Conservation (phyloP, 2,113 vertebrate species). For the Pangasianodon gigas region DNA sequence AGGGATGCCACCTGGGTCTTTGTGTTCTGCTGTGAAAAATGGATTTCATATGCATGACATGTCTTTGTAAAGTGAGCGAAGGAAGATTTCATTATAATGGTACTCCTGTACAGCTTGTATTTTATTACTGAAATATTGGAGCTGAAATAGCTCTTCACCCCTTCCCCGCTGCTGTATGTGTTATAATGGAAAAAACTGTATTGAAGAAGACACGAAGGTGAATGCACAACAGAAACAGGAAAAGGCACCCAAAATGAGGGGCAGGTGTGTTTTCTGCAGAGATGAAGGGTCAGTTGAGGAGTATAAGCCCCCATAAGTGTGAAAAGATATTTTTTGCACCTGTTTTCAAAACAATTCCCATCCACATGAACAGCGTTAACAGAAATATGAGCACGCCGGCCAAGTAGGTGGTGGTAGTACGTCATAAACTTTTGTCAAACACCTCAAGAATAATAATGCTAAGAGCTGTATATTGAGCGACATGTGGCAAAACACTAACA, state of each 20-base stretch:
- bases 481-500: too few species aligned
- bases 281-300: too few species aligned
- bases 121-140: constrained; percentile 38
- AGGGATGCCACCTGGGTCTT: constrained; percentile 18
- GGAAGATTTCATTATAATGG: not conserved
- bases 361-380: not conserved
- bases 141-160: constrained; percentile 23
- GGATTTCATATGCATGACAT: constrained; percentile 26
- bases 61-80: constrained; percentile 15
- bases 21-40: constrained; percentile 17
- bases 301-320: not conserved
- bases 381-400: not conserved
- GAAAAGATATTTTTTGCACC: too few species aligned
- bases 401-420: not conserved
- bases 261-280: not conserved
- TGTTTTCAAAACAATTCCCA: not conserved
- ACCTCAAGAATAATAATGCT: not conserved
- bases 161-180: not conserved
- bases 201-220: constrained; percentile 22
- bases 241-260: not conserved
- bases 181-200: not conserved
- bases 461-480: not conserved
- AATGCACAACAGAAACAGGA: not conserved
- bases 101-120: constrained; percentile 19
- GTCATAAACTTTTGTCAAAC: not conserved